Conservation (phyloP, 2,113 vertebrate genomes). For the Heterochromis multidens region DNA sequence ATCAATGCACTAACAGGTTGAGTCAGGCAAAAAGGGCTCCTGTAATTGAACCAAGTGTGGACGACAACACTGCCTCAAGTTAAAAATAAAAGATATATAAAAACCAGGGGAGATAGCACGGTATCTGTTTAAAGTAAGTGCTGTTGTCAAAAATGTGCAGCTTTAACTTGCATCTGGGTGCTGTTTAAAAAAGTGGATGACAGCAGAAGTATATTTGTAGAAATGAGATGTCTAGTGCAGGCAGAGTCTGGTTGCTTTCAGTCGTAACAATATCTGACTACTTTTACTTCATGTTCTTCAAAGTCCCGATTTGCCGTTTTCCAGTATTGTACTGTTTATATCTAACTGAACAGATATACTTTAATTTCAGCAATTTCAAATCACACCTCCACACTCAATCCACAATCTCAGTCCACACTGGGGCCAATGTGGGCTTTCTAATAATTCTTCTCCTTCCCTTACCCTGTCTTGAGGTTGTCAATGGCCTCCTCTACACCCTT, state of each 20-base stretch:
- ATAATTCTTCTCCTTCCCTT: background rate
- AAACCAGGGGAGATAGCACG: background rate
- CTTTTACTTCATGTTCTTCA: background rate
- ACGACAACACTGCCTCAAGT: background rate
- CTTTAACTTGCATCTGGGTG: background rate
- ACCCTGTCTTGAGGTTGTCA: constrained; percentile 88
- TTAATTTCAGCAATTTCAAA: background rate
- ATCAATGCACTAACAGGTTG: constrained; percentile 17
- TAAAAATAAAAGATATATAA: background rate
- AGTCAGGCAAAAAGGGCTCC: background rate
- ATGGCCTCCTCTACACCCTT: constrained; percentile 90
- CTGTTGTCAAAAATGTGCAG: background rate
- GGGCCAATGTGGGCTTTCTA: background rate
- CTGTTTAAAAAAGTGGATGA: background rate
- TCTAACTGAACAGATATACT: background rate
- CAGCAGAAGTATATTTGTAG: background rate
- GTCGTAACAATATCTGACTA: background rate
- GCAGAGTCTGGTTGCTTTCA: background rate
- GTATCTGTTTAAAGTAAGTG: background rate
- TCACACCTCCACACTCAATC: background rate
- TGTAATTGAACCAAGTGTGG: background rate
- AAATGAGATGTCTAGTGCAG: background rate
- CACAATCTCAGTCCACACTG: background rate
- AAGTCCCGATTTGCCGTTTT: background rate
- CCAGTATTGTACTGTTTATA: background rate